Evolutionary conservation across 2,113 vertebrate genomes (phyloP).

Genomic region (Herpetotheres cachinnans): DNA sequence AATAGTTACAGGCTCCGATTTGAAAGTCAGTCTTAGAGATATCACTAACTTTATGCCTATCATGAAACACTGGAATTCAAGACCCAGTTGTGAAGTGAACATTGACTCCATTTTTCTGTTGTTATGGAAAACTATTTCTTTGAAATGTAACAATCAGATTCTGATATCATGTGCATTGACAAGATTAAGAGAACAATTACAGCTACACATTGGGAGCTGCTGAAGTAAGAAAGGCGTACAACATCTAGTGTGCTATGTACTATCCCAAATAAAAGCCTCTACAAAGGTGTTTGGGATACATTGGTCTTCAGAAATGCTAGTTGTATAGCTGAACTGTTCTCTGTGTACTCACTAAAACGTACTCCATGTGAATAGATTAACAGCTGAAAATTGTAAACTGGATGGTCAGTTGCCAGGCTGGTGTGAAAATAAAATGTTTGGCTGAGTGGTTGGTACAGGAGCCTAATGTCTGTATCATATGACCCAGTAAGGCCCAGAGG

Average conservation of each 20-base stretch:
- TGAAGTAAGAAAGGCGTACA: background rate
- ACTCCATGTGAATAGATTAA: background rate
- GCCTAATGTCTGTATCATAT: background rate
- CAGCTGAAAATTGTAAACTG: background rate
- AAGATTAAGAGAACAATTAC: background rate
- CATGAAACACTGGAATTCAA: background rate
- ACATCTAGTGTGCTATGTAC: background rate
- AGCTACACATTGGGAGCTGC: background rate
- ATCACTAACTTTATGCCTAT: background rate
- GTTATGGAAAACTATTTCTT: background rate
- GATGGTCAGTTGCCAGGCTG: accelerated
- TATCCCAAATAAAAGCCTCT: background rate
- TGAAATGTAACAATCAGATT: background rate
- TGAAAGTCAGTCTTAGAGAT: background rate
- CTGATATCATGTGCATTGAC: background rate
- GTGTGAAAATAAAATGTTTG: background rate
- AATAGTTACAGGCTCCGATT: background rate
- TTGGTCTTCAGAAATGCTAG: background rate
- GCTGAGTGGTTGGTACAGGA: background rate
- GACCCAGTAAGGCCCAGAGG: background rate
- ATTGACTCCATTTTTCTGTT: background rate
- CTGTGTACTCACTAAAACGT: background rate
- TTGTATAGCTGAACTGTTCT: background rate
- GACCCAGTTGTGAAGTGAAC: background rate
- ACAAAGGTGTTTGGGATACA: background rate